Conservation (phyloP, 2,888 invertebrate species). For the Cecidostiba fungosa region DNA sequence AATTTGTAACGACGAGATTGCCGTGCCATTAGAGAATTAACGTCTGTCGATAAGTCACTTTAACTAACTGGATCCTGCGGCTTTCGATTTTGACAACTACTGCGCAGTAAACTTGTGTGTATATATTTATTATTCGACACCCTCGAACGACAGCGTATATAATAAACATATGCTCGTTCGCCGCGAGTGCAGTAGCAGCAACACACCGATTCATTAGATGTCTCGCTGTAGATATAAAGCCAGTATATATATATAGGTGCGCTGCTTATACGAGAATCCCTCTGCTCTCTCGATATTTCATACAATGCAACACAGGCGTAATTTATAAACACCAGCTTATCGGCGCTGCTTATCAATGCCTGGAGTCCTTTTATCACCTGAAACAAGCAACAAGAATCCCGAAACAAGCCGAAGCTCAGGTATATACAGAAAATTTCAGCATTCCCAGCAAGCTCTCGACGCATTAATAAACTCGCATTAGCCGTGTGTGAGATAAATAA, state of each 20-base stretch:
- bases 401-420: constrained; percentile 11
- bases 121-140: neutral
- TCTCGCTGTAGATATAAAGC: neutral
- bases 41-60: neutral
- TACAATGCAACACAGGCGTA: neutral
- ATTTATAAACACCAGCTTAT: constrained; percentile 7
- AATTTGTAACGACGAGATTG: neutral
- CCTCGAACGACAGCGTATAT: neutral
- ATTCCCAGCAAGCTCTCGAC: neutral
- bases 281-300: neutral
- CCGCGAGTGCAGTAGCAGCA: neutral
- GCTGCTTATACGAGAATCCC: neutral
- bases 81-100: neutral
- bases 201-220: neutral
- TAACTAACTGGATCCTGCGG: neutral
- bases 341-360: neutral
- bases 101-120: too few species aligned
- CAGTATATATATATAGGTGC: neutral
- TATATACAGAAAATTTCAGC: neutral
- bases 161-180: neutral
- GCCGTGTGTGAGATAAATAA: constrained; percentile 29
- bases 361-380: neutral
- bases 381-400: constrained; percentile 10
- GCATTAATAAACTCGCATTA: constrained; percentile 47
- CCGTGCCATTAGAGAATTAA: neutral